Evolutionary conservation across 2,797 vertebrate species (phyloP).

Genomic region (Trachops cirrhosus): DNA sequence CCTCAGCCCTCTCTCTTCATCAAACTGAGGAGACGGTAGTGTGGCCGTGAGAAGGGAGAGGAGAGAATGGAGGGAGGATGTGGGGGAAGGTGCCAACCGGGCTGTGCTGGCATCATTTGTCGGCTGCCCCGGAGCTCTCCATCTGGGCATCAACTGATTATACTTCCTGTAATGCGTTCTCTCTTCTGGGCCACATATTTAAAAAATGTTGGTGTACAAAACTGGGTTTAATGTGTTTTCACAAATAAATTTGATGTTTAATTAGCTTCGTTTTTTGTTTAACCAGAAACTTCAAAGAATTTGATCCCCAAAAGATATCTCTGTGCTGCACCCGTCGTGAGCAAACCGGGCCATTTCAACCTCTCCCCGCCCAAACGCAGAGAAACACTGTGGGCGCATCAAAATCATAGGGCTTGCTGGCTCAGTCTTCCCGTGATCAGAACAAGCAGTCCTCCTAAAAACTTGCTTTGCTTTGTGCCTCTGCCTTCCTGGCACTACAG

Average conservation of each 20-base stretch:
- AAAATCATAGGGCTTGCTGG: neutral
- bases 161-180: neutral
- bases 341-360: neutral
- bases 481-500: neutral
- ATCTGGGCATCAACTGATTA: neutral
- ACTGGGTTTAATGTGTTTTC: neutral
- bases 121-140: neutral
- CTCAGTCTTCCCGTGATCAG: neutral
- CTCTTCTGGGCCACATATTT: neutral
- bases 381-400: neutral
- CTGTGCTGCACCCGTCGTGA: neutral
- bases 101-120: neutral
- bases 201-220: neutral
- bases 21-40: neutral
- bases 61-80: neutral
- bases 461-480: neutral
- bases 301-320: neutral
- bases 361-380: neutral
- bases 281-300: conserved; percentile 15
- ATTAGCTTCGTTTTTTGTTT: neutral
- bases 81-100: neutral
- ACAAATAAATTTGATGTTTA: neutral
- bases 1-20: neutral
- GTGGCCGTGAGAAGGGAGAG: neutral
- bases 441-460: neutral